These are phyloP conservation scores for Hydrolagus colliei DNA, from an alignment of 2,797 vertebrate genomes.

Conservation along the genomic window DNA sequence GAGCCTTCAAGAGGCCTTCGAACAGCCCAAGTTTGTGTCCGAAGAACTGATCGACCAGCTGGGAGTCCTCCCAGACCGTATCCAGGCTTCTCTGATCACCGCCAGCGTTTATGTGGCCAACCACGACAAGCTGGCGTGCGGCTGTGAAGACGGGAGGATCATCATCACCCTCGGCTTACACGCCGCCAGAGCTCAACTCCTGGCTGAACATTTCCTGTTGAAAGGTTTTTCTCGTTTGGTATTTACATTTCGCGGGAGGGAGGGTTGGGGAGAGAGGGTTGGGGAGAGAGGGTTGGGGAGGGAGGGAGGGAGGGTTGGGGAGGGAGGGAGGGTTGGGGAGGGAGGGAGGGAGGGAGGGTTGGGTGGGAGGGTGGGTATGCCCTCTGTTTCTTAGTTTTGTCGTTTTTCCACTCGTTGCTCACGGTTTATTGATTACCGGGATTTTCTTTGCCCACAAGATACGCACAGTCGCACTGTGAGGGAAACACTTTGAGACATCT, in stretches of 20 bases:
- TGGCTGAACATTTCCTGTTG: slow-evolving; percentile 43
- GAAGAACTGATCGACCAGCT: slow-evolving; percentile 51
- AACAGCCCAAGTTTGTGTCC: slow-evolving; percentile 44
- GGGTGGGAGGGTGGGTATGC: too few species aligned
- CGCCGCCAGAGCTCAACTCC: slow-evolving; percentile 53
- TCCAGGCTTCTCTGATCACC: slow-evolving; percentile 39
- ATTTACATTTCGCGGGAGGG: not conserved
- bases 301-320: too few species aligned
- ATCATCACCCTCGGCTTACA: slow-evolving; percentile 51
- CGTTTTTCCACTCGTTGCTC: too few species aligned
- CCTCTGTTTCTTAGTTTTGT: too few species aligned
- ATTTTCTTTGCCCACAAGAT: too few species aligned
- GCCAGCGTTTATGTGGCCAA: slow-evolving; percentile 54
- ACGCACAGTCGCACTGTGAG: too few species aligned
- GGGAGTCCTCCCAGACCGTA: slow-evolving; percentile 39
- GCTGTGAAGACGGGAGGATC: slow-evolving; percentile 61
- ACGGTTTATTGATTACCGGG: too few species aligned
- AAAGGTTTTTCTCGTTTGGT: slow-evolving; percentile 46
- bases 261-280: too few species aligned
- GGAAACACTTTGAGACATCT: too few species aligned
- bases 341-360: too few species aligned
- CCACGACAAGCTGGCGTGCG: slow-evolving; percentile 59
- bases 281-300: too few species aligned
- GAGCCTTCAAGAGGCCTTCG: slow-evolving; percentile 60
- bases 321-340: too few species aligned